These are phyloP conservation scores for Pogoniulus pusillus DNA, from an alignment of 2,797 vertebrate genomes.

Conservation along the genomic window DNA sequence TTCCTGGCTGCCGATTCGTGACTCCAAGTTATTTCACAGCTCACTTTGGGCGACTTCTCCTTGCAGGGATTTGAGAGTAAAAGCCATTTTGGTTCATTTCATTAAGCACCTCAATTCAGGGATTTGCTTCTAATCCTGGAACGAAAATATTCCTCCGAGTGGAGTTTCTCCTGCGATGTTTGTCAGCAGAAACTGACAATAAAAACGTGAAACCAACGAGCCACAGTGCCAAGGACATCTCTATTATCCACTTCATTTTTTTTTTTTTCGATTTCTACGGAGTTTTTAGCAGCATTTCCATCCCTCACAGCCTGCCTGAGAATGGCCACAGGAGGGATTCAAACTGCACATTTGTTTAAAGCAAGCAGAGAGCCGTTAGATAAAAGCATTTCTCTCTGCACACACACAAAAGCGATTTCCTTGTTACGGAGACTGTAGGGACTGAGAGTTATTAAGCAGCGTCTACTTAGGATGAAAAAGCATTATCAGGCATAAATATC, in stretches of 20 bases:
- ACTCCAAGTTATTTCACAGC: not conserved
- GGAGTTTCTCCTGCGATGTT: not conserved
- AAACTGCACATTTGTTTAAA: conserved; percentile 1
- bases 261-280: not conserved
- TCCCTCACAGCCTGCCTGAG: not conserved
- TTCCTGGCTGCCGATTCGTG: not conserved
- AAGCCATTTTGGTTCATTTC: conserved; percentile 58
- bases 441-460: not conserved
- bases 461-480: not conserved
- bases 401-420: not conserved
- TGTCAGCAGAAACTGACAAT: not conserved
- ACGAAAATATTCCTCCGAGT: not conserved
- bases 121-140: conserved; percentile 44
- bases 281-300: not conserved
- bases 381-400: not conserved
- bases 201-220: not conserved
- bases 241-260: conserved; percentile 20
- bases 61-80: conserved; percentile 38
- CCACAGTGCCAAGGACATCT: not conserved
- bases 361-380: not conserved
- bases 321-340: conserved; percentile 65
- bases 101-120: conserved; percentile 53
- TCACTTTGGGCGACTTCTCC: not conserved
- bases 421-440: not conserved
- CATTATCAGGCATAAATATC: not conserved